Evolutionary conservation across 2,888 invertebrate species (phyloP), one percentile per base, ranked within the genome.

Genomic region (Drosophila paramelanica): DNA sequence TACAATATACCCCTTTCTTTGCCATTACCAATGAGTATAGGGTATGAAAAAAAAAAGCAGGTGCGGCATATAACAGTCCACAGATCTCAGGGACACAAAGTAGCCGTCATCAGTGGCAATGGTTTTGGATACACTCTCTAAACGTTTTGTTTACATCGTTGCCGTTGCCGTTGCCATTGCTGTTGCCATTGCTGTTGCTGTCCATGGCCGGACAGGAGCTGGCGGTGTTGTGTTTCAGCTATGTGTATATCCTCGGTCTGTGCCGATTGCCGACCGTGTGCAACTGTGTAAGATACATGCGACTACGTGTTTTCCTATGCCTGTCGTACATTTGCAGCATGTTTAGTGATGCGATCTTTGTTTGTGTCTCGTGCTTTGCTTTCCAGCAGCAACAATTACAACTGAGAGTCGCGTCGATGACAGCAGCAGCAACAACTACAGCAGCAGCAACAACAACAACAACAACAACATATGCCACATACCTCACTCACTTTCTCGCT

Each of bases 311-410:
- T 84, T 83, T 81, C 65, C 79, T 64, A 69, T 79, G 78, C 65
- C 84, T 78, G 69, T 46, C 60, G 66, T 69, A 75, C 78, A 85
- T 85, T 88, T 79, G 78, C 83, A 73, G 85, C 85, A 81, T 85
- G 85, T 82, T 85, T 81, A 85, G 81, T 81, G 88, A 85, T 85
- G 88, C 85, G 84, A 85, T 85, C 84, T 85, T 79, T 84, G 83
- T 84, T 84, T 84, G 88, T 84, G 88, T 82, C 88, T 84, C 87
- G 82, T 84, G 87, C 83, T 81, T 76, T 80, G 88, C 83, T 73
- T 82, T 67, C 66, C 82, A 70, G 64, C 58, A 75, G 46, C 73
- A 69, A 69, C 69, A 69, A 60, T 66, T 66, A 61, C 68, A 61
- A 59, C 39, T 36, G 41, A 41, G 55, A 51, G 33, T 33, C 52